Evolutionary conservation across 2,797 vertebrate species (phyloP).

Genomic region (Tarsius wallacei): DNA sequence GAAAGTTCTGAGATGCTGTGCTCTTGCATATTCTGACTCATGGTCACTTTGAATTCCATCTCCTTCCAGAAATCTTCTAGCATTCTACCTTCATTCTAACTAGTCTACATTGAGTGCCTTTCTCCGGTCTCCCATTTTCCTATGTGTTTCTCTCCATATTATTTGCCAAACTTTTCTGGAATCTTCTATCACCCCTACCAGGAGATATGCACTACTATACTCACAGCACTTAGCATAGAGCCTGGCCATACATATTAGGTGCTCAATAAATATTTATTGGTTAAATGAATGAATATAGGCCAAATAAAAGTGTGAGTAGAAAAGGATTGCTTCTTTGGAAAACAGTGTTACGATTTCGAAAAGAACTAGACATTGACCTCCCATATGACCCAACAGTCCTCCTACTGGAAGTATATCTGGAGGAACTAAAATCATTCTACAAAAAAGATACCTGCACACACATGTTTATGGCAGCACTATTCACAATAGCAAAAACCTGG

Average conservation of each 20-base stretch:
- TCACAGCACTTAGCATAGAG: neutral
- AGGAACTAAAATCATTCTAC: no score
- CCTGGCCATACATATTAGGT: neutral
- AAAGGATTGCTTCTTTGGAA: neutral
- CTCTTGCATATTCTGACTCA: neutral
- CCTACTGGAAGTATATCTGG: no score
- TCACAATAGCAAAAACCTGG: no score
- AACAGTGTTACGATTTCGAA: no score
- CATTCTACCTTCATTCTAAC: neutral
- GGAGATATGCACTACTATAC: neutral
- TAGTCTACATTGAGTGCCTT: neutral
- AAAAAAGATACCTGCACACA: no score
- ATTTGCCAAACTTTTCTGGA: neutral
- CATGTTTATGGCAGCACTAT: no score
- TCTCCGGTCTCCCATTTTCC: neutral
- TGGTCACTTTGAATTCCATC: neutral
- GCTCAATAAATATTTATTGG: neutral
- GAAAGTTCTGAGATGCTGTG: neutral
- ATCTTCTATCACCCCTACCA: neutral
- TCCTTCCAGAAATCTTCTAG: neutral
- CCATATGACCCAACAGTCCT: no score
- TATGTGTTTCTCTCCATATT: neutral
- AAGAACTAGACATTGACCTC: no score
- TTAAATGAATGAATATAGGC: neutral
- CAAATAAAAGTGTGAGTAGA: slow-evolving; percentile 9